These are phyloP conservation scores for Baccha elongata DNA, from an alignment of 2,888 invertebrate genomes.

Conservation along the genomic window DNA sequence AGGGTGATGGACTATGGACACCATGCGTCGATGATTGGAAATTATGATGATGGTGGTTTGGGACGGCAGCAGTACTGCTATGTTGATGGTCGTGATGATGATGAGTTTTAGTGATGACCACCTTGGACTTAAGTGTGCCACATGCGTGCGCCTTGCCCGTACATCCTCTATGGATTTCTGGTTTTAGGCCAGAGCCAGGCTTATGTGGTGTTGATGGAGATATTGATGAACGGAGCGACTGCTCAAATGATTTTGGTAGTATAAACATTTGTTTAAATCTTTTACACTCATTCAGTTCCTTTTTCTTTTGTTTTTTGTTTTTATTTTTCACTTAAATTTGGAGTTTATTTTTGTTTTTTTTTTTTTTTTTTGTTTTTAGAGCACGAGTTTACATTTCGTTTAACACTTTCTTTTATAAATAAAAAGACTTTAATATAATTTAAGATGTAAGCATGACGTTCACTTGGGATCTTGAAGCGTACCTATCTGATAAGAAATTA, in stretches of 20 bases:
- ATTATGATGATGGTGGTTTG: constrained; percentile 36
- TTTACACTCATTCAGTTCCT: constrained; percentile 47
- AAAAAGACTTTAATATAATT: background rate
- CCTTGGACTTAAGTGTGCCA: constrained; percentile 83
- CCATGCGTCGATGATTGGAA: constrained; percentile 56
- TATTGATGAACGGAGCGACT: constrained; percentile 79
- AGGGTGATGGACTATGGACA: constrained; percentile 66
- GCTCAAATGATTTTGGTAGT: constrained; percentile 81
- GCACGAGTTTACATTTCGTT: constrained; percentile 52
- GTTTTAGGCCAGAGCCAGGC: constrained; percentile 80
- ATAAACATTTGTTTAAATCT: constrained; percentile 78
- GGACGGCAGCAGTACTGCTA: constrained; percentile 10
- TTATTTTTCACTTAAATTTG: constrained; percentile 22
- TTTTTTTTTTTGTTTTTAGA: constrained; percentile 11
- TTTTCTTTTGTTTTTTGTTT: constrained; percentile 29
- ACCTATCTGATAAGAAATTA: background rate
- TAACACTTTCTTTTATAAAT: constrained; percentile 21
- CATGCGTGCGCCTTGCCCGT: constrained; percentile 90
- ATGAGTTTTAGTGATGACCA: constrained; percentile 64
- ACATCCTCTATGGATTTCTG: constrained; percentile 86
- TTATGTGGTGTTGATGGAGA: constrained; percentile 77
- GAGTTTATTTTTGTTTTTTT: constrained; percentile 13
- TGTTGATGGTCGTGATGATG: constrained; percentile 56
- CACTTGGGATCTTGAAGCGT: constrained; percentile 6
- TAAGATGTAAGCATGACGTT: background rate